Percentiles rank a stretch among this genome's conserved stretches.
Conservation (phyloP, 2,113 vertebrate genomes). For the Rhynchomys soricoides region DNA sequence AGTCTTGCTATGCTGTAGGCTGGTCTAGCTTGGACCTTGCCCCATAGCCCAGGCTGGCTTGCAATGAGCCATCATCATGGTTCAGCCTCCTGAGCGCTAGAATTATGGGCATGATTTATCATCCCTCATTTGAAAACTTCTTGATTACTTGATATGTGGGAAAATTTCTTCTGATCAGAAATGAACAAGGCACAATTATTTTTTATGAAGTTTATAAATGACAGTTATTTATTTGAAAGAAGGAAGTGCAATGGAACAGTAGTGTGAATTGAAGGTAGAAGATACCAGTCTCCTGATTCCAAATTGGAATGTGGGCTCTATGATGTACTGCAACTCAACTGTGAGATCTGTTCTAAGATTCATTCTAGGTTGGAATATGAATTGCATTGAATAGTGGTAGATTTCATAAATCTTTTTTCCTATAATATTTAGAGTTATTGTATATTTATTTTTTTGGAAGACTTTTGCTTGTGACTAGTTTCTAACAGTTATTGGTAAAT, state of each 20-base stretch:
- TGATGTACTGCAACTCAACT: not conserved
- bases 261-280: not conserved
- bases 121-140: not conserved
- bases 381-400: not conserved
- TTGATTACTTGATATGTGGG: not conserved
- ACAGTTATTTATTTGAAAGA: not conserved
- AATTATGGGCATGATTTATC: not conserved
- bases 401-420: not conserved
- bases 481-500: not conserved
- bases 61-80: not conserved
- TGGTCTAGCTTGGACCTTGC: not conserved
- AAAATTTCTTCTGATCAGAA: not conserved
- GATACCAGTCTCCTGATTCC: not conserved
- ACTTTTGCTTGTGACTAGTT: not conserved
- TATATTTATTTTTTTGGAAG: not conserved
- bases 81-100: not conserved
- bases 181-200: not conserved
- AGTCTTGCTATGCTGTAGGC: not conserved
- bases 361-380: not conserved
- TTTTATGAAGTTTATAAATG: not conserved
- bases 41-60: not conserved
- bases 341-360: not conserved
- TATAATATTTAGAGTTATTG: not conserved
- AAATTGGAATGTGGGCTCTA: conserved; percentile 40
- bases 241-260: not conserved